phyloP scores from a whole-genome alignment of 2,888 invertebrate genomes.

The Dolichopus griseipennis region DNA sequence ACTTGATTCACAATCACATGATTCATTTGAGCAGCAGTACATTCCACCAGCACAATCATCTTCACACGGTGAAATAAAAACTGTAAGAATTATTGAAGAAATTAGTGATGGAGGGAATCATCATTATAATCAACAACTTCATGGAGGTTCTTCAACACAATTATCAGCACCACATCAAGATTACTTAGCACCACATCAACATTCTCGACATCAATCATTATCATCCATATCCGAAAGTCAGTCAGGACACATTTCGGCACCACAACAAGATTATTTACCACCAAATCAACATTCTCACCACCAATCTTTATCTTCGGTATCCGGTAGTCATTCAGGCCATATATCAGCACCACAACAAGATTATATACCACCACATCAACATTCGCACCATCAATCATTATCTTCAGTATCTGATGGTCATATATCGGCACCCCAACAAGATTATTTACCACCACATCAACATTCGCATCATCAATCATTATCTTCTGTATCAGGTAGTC shows the following conservation, averaged over 20 bases:
- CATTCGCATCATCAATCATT: neutral
- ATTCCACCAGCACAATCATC: slow-evolving; percentile 7
- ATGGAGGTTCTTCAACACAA: neutral
- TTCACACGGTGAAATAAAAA: slow-evolving; percentile 12
- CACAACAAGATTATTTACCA: neutral
- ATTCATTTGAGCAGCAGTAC: slow-evolving; percentile 11
- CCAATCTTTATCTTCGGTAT: neutral
- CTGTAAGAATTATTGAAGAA: slow-evolving; percentile 14
- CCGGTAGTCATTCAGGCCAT: neutral
- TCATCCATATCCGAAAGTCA: too few species aligned
- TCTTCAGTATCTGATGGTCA: too few species aligned
- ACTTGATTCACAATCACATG: neutral
- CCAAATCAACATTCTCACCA: neutral
- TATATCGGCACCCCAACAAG: neutral
- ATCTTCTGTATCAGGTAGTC: neutral
- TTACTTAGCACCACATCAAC: neutral
- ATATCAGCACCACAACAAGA: neutral
- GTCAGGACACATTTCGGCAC: too few species aligned
- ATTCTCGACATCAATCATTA: neutral
- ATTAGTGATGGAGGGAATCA: neutral
- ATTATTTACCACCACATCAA: neutral
- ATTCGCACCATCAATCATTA: neutral
- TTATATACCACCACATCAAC: neutral
- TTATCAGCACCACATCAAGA: neutral
- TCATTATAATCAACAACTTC: neutral